phyloP scores from a whole-genome alignment of 2,888 invertebrate species.

The Sialis lutaria region DNA sequence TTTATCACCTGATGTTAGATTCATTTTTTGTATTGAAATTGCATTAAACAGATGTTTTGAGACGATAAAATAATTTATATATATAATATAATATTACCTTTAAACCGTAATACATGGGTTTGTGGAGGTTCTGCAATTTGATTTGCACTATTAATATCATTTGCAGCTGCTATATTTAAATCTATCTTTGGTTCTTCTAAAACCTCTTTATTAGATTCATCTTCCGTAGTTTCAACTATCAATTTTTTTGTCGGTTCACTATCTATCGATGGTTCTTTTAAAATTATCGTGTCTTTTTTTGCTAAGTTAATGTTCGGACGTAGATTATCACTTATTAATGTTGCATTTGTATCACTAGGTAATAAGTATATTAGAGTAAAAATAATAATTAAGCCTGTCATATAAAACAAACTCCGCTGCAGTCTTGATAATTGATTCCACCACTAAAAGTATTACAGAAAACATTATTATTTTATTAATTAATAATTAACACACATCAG shows the following conservation, averaged over 20 bases:
- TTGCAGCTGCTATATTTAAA: neutral
- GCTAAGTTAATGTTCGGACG: constrained; percentile 10
- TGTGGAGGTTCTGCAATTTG: constrained; percentile 18
- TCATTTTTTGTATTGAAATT: too few relatives aligned
- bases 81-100: constrained; percentile 11
- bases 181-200: constrained; percentile 2
- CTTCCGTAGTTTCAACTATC: constrained; percentile 7
- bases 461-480: neutral
- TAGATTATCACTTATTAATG: constrained; percentile 13
- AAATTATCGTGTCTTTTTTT: constrained; percentile 16
- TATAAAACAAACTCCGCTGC: constrained; percentile 60
- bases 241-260: constrained; percentile 2
- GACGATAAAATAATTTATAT: neutral
- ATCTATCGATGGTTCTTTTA: neutral
- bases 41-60: neutral
- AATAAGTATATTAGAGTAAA: constrained; percentile 42
- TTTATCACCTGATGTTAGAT: too few relatives aligned
- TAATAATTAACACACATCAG: too few relatives aligned
- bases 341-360: constrained; percentile 24
- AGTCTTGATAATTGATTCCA: constrained; percentile 77
- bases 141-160: constrained; percentile 12
- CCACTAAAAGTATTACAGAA: constrained; percentile 36
- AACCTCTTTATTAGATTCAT: constrained; percentile 10
- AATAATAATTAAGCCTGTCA: constrained; percentile 35
- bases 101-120: constrained; percentile 13